Evolutionary conservation across 2,888 invertebrate species (phyloP), one percentile per base, ranked within the genome.

Genomic region (Thereva unica): DNA sequence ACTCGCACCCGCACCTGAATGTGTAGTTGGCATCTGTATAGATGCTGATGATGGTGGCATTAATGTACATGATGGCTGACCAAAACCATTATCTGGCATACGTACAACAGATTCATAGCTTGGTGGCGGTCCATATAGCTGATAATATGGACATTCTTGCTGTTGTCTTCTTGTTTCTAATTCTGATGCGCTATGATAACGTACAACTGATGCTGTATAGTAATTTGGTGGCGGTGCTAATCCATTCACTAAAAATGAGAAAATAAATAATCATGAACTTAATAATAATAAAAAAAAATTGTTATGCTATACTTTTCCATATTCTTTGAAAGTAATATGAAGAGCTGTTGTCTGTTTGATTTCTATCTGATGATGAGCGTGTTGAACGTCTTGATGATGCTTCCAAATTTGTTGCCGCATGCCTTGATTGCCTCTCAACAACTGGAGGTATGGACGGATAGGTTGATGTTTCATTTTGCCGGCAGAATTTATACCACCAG

Each of bases 401-500:
- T 4, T 42, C 42, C 7, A 57, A 6, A 23, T 23, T 23, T 23
- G 23, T 23, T 53, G 66, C 67, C n/a, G n/a, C n/a, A n/a, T 66
- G 64, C 2, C 63, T 56, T 35, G 34, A 54, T 5, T 53, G 45
- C 37, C 66, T 66, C 10, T 66, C 64, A 52, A 66, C 54, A 7
- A 56, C 34, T 6, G 64, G 49, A 10, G 64, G 55, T 57, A 66
- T 65, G 64, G 68, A 64, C 57, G 70, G 69, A 64, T 70, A 70
- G 6, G 65, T 56, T 37, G 70, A 68, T 59, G 68, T 45, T 66
- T 82, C 76, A 37, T 78, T 80, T 72, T 82, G 81, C 37, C 82
- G 73, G 79, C 83, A 82, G 69, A 82, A 82, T 64, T 83, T 78
- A 71, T 83, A 83, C 84, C 84, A 84, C 82, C 83, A 84, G n/a